Evolutionary conservation across 2,888 invertebrate species (phyloP).

Genomic region (Meganola albula): DNA sequence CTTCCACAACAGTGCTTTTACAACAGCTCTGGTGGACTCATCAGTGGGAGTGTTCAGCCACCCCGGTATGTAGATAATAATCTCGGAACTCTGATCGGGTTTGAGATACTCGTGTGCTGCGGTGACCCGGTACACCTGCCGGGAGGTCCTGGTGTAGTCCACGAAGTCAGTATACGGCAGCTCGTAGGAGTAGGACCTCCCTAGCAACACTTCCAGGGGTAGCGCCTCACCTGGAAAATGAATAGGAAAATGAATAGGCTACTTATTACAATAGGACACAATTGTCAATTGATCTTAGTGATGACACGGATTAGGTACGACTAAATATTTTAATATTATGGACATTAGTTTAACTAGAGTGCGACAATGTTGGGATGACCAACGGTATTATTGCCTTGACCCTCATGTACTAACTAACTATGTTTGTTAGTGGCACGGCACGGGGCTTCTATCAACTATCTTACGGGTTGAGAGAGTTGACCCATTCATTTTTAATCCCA

Average conservation of each 20-base stretch:
- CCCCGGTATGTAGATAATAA: constrained; percentile 60
- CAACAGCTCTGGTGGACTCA: constrained; percentile 48
- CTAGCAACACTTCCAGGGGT: constrained; percentile 49
- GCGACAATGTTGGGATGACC: no score
- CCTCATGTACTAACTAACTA: neutral
- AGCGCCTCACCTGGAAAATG: constrained; percentile 54
- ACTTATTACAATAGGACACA: no score
- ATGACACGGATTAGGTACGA: no score
- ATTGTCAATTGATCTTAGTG: no score
- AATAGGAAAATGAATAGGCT: neutral
- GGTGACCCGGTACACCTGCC: constrained; percentile 32
- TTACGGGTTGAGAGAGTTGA: no score
- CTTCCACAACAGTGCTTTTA: constrained; percentile 43
- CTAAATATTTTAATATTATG: no score
- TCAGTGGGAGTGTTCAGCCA: constrained; percentile 65
- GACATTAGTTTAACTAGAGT: no score
- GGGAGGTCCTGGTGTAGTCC: constrained; percentile 31
- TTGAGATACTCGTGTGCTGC: constrained; percentile 32
- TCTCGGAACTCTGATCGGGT: constrained; percentile 6
- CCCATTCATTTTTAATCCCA: no score
- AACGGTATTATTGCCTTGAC: no score
- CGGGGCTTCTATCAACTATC: no score
- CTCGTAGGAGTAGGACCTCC: constrained; percentile 34
- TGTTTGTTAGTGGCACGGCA: neutral
- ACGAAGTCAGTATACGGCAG: constrained; percentile 40